Base-by-base conservation (phyloP, 2,888 invertebrate species). In the Diplazon laetatorius region DNA sequence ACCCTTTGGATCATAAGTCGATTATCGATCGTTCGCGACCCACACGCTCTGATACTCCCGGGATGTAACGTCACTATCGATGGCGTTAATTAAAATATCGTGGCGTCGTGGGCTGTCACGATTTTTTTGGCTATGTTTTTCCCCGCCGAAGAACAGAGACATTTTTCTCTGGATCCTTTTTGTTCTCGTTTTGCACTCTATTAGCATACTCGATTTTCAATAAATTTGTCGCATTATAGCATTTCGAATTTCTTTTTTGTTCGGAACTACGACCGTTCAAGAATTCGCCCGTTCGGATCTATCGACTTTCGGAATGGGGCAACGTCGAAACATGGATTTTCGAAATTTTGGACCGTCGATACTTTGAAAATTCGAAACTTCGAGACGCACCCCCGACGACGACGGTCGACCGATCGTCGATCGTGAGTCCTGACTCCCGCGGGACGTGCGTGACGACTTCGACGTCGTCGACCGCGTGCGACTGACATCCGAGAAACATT, bases 11-110 rank as follows among this genome's bases (percentile, higher is more conserved):
- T 68, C 68, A 63, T 70, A 70, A 71, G 68, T 62, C 70, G 80
- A 78, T 77, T 78, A 71, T 77, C 77, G 79, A 78, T 80, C 73
- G 81, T 78, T 72, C 66, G 55, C 55, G 71, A 79, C 63, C 75
- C 72, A n/a, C 30, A 69, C 72, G 79, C 72, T 79, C 72, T 39
- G 75, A 79, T 79, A 72, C 75, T 69, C 69, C 20, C 37, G 44
- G 72, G 71, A 72, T 79, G 79, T 79, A 79, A 79, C 79, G 65
- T 72, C 73, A 85, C 84, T 87, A 90, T 89, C 90, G 86, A 87
- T 88, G n/a, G 87, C 86, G 87, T 90, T 89, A 90, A 90, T 89
- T 90, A 90, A 90, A 89, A 90, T 87, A 89, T 90, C 87, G 86
- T 73, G 82, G 82, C 82, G 83, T 81, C 75, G 78, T 85, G 78